phyloP scores from a whole-genome alignment of 2,797 vertebrate genomes.

The Acanthurus lineatus region DNA sequence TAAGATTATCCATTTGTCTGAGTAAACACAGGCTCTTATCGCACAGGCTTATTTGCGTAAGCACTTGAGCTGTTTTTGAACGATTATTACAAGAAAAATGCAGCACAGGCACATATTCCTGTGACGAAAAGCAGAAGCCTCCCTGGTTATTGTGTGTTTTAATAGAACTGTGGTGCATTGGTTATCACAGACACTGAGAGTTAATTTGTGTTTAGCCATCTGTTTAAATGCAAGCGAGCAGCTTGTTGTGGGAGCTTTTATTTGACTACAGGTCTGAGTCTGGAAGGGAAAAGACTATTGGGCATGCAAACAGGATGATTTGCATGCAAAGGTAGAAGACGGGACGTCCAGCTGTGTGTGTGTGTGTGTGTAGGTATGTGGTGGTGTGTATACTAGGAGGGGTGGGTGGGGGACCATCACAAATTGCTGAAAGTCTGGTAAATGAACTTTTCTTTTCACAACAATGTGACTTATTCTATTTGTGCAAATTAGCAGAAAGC shows the following conservation, averaged over 20 bases:
- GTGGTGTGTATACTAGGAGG: background rate
- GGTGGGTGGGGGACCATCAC: constrained; percentile 1
- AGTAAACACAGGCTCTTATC: constrained; percentile 62
- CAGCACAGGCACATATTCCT: constrained; percentile 21
- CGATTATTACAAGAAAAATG: constrained; percentile 42
- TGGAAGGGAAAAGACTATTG: constrained; percentile 47
- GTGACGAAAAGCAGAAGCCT: constrained; percentile 13
- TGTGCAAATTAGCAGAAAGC: constrained; percentile 1
- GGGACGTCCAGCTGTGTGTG: constrained; percentile 24
- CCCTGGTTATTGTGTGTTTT: background rate
- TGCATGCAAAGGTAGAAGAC: constrained; percentile 72
- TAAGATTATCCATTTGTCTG: constrained; percentile 63
- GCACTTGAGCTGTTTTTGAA: constrained; percentile 49
- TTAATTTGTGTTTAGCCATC: constrained; percentile 51
- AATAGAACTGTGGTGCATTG: constrained; percentile 15
- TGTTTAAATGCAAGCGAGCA: constrained; percentile 52
- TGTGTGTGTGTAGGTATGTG: constrained; percentile 3
- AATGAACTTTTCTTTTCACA: constrained; percentile 7
- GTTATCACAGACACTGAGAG: constrained; percentile 31
- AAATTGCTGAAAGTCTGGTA: constrained; percentile 21
- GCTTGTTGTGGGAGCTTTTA: constrained; percentile 60
- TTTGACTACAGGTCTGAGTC: constrained; percentile 79
- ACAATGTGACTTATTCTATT: background rate
- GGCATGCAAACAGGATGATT: constrained; percentile 80
- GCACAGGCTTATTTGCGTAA: constrained; percentile 54